A percentile compares a stretch with the other conserved stretches of the same genome.
phyloP scores from a whole-genome alignment of 2,888 invertebrate species.

The Girardia tigrina region DNA sequence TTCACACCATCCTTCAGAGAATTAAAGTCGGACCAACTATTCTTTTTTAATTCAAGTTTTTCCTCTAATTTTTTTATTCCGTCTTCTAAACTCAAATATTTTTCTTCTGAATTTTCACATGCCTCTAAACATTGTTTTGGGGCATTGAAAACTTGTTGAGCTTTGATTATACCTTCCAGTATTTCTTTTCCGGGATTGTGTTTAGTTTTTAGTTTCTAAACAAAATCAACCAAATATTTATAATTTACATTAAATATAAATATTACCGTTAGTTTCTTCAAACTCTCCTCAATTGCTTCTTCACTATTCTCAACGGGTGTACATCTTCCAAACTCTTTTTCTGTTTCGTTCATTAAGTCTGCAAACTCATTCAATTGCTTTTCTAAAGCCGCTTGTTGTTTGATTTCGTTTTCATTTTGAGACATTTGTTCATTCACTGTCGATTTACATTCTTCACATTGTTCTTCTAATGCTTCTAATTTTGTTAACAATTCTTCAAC shows the following conservation, averaged over 20 bases:
- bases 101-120: neutral
- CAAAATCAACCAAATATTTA: neutral
- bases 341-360: neutral
- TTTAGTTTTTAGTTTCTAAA: neutral
- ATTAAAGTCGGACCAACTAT: neutral
- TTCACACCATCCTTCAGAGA: neutral
- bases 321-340: neutral
- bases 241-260: neutral
- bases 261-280: neutral
- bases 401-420: neutral
- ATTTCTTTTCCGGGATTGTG: neutral
- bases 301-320: neutral
- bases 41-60: neutral
- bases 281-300: neutral
- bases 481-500: neutral
- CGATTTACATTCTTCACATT: neutral
- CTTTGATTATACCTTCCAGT: neutral
- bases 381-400: neutral
- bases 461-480: neutral
- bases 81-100: neutral
- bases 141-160: neutral
- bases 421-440: neutral
- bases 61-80: neutral
- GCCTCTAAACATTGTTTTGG: neutral
- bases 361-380: neutral